Percentiles rank a stretch among this genome's conserved stretches.
phyloP scores from a whole-genome alignment of 1,140 invertebrate genomes.

The Ceratina australensis region DNA sequence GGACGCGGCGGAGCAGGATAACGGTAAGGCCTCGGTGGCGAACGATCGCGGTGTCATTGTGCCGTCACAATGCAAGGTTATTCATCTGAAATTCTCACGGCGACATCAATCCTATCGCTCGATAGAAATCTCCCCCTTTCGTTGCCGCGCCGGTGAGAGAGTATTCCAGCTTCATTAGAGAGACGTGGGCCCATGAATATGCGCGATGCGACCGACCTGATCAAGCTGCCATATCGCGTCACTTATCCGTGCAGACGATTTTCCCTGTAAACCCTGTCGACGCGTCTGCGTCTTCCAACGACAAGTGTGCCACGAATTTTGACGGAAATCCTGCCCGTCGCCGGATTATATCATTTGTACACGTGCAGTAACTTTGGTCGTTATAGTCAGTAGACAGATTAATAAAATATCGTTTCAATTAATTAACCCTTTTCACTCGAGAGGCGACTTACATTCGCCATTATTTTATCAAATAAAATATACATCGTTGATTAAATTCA shows the following conservation, averaged over 20 bases:
- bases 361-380: too few relatives aligned
- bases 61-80: constrained; percentile 79
- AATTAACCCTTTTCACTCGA: too few relatives aligned
- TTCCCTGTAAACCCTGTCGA: constrained; percentile 54
- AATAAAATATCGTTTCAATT: too few relatives aligned
- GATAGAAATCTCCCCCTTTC: constrained; percentile 74
- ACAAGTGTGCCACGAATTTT: constrained; percentile 48
- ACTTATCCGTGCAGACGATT: constrained; percentile 66
- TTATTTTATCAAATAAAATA: too few relatives aligned
- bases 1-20: constrained; percentile 73
- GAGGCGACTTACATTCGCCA: too few relatives aligned
- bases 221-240: constrained; percentile 65
- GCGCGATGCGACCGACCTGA: constrained; percentile 58
- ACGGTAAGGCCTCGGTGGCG: constrained; percentile 75
- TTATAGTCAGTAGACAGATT: too few relatives aligned
- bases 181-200: constrained; percentile 66
- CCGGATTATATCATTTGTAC: too few relatives aligned
- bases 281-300: constrained; percentile 5
- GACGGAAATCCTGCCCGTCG: constrained; percentile 34
- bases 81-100: constrained; percentile 78
- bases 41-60: constrained; percentile 76
- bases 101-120: constrained; percentile 77
- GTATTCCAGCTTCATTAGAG: constrained; percentile 70
- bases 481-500: too few relatives aligned
- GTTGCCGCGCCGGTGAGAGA: constrained; percentile 5